A percentile compares a stretch with the other conserved stretches of the same genome.
phyloP scores from a whole-genome alignment of 2,113 vertebrate species.

The Riparia riparia region DNA sequence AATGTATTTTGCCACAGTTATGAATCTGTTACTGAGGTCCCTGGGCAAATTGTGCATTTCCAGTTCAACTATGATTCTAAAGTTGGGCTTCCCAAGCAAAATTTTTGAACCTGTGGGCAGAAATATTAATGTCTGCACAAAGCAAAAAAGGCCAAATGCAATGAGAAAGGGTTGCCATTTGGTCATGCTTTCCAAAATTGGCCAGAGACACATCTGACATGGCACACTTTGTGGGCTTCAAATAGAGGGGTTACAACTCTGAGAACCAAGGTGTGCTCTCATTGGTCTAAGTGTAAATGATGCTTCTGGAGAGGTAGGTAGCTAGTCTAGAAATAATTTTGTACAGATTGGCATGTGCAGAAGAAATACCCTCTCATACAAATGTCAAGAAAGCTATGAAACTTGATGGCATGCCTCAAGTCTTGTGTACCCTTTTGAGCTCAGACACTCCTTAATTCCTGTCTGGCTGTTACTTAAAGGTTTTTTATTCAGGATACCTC shows the following conservation, averaged over 20 bases:
- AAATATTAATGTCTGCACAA: background rate
- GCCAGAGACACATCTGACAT: background rate
- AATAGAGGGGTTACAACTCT: background rate
- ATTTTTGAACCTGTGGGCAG: background rate
- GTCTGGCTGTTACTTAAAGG: background rate
- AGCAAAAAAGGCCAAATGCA: background rate
- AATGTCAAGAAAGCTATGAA: background rate
- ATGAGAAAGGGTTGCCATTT: background rate
- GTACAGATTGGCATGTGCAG: background rate
- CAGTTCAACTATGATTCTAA: background rate
- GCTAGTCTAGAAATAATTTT: background rate
- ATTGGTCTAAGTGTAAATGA: background rate
- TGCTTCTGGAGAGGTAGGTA: background rate
- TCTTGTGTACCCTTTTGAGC: background rate
- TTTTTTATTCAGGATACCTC: background rate
- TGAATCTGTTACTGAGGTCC: background rate
- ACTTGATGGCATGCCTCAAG: background rate
- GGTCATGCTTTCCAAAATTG: background rate
- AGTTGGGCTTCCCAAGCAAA: background rate
- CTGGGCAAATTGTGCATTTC: background rate
- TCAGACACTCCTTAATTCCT: background rate
- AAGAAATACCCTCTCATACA: background rate
- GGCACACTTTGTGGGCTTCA: rapidly evolving
- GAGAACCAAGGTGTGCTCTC: background rate
- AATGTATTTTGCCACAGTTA: background rate